Conservation (phyloP, 2,797 vertebrate genomes). For the Squalus acanthias region DNA sequence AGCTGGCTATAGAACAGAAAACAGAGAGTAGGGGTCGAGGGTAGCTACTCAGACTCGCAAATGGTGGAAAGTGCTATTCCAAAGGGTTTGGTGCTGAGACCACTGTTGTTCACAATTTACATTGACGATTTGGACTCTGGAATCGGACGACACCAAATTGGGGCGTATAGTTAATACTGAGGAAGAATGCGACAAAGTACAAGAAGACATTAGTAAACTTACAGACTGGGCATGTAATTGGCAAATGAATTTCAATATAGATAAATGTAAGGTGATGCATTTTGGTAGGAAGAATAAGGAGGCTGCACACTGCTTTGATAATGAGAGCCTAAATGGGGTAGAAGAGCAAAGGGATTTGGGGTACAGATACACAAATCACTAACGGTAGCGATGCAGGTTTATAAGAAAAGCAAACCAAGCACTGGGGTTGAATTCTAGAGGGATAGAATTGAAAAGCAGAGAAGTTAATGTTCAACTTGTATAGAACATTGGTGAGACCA, state of each 20-base stretch:
- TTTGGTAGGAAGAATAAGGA: neutral
- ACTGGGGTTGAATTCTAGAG: neutral
- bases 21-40: no score
- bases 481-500: neutral
- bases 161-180: neutral
- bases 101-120: no score
- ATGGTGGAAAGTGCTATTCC: no score
- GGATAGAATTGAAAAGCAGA: neutral
- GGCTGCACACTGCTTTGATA: neutral
- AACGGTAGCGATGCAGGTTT: no score
- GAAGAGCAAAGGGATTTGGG: neutral
- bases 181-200: neutral
- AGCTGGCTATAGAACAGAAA: no score
- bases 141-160: neutral
- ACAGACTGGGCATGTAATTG: neutral
- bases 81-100: no score
- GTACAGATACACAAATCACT: no score
- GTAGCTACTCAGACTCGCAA: no score
- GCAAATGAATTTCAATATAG: neutral
- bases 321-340: neutral
- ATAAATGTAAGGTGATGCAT: neutral
- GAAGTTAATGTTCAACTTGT: neutral
- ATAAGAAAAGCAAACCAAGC: no score
- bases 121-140: neutral
- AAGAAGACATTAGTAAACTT: neutral